Conservation (phyloP, 2,113 vertebrate species). For the Psettodes erumei region DNA sequence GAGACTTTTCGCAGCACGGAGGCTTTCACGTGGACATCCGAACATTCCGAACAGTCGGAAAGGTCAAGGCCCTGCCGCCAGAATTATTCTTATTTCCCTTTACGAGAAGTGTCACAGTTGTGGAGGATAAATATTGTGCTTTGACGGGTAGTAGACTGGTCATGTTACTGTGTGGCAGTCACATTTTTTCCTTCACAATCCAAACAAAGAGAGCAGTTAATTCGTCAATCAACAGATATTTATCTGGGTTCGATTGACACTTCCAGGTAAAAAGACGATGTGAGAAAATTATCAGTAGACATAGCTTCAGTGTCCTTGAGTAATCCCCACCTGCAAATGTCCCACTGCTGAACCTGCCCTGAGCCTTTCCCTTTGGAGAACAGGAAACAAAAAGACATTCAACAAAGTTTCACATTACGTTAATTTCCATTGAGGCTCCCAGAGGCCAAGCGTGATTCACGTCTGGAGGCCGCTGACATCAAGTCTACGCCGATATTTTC, state of each 20-base stretch:
- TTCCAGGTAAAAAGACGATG: no score
- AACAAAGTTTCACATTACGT: not conserved
- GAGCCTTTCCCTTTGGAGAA: not conserved
- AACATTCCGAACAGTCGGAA: conserved; percentile 32
- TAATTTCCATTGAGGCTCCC: not conserved
- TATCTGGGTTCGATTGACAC: no score
- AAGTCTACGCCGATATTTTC: not conserved
- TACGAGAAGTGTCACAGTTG: conserved; percentile 4
- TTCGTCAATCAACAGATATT: no score
- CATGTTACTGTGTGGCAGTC: not conserved
- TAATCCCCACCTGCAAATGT: not conserved
- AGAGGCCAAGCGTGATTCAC: not conserved
- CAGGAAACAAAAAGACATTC: not conserved
- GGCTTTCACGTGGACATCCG: conserved; percentile 4
- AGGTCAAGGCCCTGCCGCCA: not conserved
- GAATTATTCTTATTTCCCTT: not conserved
- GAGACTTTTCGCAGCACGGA: not conserved
- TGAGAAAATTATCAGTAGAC: no score
- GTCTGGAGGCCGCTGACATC: not conserved
- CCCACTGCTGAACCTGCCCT: not conserved
- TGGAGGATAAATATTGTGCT: conserved; percentile 13
- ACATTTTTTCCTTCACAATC: not conserved
- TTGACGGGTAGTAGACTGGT: not conserved
- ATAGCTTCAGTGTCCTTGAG: not conserved
- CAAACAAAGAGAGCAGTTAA: no score